These are phyloP conservation scores for Colostygia pectinataria DNA, from an alignment of 2,888 invertebrate species.

Conservation along the genomic window DNA sequence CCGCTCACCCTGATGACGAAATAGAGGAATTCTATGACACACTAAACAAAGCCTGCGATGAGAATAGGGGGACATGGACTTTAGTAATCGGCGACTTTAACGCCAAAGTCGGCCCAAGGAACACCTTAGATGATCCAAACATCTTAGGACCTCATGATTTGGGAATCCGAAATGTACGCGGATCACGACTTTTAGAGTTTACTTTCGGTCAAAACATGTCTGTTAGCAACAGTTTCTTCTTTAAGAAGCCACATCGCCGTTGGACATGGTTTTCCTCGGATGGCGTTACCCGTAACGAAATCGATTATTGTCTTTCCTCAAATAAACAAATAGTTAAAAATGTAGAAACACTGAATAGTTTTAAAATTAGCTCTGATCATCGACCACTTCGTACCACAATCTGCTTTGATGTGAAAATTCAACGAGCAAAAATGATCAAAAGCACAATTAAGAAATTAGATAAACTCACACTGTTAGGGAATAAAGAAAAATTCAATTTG, in stretches of 20 bases:
- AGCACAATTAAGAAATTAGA: too few species aligned
- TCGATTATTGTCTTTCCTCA: neutral
- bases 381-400: too few species aligned
- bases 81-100: too few species aligned
- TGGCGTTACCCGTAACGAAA: neutral
- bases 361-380: neutral
- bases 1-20: too few species aligned
- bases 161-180: neutral
- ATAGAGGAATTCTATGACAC: constrained; percentile 11
- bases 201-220: neutral
- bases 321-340: neutral
- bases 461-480: too few species aligned
- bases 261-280: too few species aligned
- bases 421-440: too few species aligned
- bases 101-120: too few species aligned
- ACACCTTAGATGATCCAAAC: neutral
- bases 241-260: too few species aligned
- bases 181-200: neutral
- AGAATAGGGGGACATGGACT: neutral
- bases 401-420: too few species aligned
- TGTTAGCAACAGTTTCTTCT: neutral
- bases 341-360: neutral
- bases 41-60: neutral
- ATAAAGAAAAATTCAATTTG: too few species aligned
- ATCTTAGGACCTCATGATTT: too few species aligned